Base-by-base conservation (phyloP, 1,140 invertebrate species). In the Schmidtea mediterranea region DNA sequence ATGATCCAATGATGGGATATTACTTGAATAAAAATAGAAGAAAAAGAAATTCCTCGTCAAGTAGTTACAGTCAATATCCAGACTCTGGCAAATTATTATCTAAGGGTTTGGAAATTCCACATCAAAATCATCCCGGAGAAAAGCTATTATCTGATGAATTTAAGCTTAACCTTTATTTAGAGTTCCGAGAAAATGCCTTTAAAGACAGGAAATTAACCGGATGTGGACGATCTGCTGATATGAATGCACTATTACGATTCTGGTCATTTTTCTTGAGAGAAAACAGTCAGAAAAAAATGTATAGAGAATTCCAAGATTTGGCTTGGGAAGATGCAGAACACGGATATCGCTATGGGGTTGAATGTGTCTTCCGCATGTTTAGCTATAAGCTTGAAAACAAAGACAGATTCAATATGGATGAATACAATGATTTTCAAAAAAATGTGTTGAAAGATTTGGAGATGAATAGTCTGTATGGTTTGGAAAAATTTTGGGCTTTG, bases 401-500 rank as follows among this genome's bases (percentile, higher is more conserved):
- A 66, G 26, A 32, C 10, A 32, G 40, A 19, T 95, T 94, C 68
- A 70, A 84, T 56, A 76, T 77, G 15, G 78, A 86, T 54, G 62
- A 95, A 6, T 97, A 87, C 67, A 74, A 80, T 63, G 81, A 95
- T 62, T 97, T 97, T 69, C 82, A 94, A 69, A 70, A 73, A 43
- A 89, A 95, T 69, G 90, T 84, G 0, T 72, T 92, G 13, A 71
- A 71, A 55, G 90, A 97, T 69, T 82, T 80, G 64, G 78, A 87
- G 63, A 76, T 71, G 62, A 79, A 80, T 66, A 82, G 95, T 69
- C 68, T 94, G 18, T 95, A 95, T 69, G 90, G 89, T 36, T 68
- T 97, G 43, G 90, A 97, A 68, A 97, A 97, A 64, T 95, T 95
- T 67, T 94, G 86, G 83, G 86, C 87, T 38, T 97, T 94, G 69